phyloP scores from a whole-genome alignment of 2,888 invertebrate genomes.

The Hyposoter dolosus region DNA sequence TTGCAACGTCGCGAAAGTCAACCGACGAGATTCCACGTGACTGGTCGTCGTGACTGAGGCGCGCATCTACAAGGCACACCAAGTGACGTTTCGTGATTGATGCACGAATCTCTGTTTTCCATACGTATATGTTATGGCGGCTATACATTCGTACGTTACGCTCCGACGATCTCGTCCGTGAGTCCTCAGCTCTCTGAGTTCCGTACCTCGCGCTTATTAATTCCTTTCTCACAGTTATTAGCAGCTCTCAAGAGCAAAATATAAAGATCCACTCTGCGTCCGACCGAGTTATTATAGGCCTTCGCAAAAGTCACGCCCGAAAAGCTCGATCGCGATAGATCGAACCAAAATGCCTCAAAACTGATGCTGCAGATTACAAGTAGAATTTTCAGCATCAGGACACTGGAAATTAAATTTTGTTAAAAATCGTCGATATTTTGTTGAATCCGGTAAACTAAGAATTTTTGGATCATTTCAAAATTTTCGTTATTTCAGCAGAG shows the following conservation, averaged over 20 bases:
- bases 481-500: no score
- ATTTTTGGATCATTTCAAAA: no score
- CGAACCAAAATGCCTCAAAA: no score
- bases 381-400: no score
- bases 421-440: no score
- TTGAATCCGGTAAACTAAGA: no score
- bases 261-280: constrained; percentile 50
- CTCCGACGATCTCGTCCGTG: constrained; percentile 52
- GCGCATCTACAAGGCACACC: not conserved
- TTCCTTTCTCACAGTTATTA: constrained; percentile 77
- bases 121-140: not conserved
- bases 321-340: no score
- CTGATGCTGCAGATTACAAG: no score
- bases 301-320: not conserved
- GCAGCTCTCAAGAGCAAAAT: constrained; percentile 60
- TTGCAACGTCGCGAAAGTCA: constrained; percentile 33
- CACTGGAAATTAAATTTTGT: no score
- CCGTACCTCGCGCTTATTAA: constrained; percentile 73
- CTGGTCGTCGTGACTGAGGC: constrained; percentile 62
- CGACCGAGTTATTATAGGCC: constrained; percentile 44
- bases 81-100: constrained; percentile 74
- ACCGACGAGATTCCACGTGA: constrained; percentile 52
- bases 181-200: constrained; percentile 55
- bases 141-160: constrained; percentile 44
- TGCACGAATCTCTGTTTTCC: constrained; percentile 69